Evolutionary conservation across 1,140 invertebrate species (phyloP), one percentile per base, ranked within the genome.

Genomic region (Ladona fulva): DNA sequence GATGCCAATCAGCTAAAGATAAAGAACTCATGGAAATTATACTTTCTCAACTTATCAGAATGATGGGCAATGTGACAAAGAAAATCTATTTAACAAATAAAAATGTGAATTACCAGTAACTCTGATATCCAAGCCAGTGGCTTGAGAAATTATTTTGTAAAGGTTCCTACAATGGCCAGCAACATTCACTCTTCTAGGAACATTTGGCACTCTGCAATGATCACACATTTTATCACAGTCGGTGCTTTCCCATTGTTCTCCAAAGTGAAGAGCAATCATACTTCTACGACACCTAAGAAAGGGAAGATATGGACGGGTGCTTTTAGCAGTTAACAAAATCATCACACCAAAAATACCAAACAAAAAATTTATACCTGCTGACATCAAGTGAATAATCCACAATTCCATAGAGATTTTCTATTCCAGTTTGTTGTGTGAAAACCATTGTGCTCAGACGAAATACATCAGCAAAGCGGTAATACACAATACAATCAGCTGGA

Each of bases 161-260:
- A 89, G 81, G 11, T 83, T 80, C 6, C 79, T 81, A 80, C 88
- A 88, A 80, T 89, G 84, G 73, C 81, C 78, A 78, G 85, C 85
- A 0, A 92, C 81, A 81, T 88, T 86, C 6, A 89, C 83, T 81
- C 87, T 83, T 80, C 86, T 88, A 0, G 79, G 81, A 77, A 85
- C 78, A 24, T 81, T 80, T 29, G 84, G 79, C 75, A 81, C 83
- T 80, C 81, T 80, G 84, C 96, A 97, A 81, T 94, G 90, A 87
- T 97, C 95, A 87, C 96, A 97, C 92, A 94, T 95, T 80, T 89
- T 84, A 24, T 90, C 88, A 82, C 95, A 97, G 80, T 94, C 90
- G 1, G 84, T 83, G 77, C 87, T 83, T 3, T 91, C 90, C 92
- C 93, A 96, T 42, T 86, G 86, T 85, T 97, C 95, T 83, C 93